phyloP scores from a whole-genome alignment of 2,888 invertebrate genomes.

The Dascillus cervinus region DNA sequence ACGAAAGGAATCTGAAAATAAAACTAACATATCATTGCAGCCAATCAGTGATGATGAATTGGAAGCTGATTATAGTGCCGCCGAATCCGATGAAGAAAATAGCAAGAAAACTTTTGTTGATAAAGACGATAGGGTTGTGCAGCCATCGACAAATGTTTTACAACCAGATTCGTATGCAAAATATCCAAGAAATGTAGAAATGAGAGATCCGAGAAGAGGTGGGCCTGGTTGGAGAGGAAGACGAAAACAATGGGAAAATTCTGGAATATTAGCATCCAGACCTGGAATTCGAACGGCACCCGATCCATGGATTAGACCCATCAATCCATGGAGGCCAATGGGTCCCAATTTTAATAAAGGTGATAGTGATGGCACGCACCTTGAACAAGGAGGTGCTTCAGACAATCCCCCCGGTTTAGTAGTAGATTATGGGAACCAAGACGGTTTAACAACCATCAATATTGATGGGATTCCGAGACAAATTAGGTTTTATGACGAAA shows the following conservation, averaged over 20 bases:
- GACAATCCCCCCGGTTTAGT: slow-evolving; percentile 20
- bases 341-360: slow-evolving; percentile 16
- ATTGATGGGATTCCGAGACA: slow-evolving; percentile 76
- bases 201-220: slow-evolving; percentile 15
- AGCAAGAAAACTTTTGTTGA: slow-evolving; percentile 25
- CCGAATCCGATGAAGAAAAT: slow-evolving; percentile 7
- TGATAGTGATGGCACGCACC: slow-evolving; percentile 5
- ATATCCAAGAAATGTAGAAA: slow-evolving; percentile 9
- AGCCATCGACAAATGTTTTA: slow-evolving; percentile 18
- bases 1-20: slow-evolving; percentile 57
- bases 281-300: slow-evolving; percentile 19
- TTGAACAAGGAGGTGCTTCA: slow-evolving; percentile 6
- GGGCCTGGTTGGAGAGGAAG: slow-evolving; percentile 13
- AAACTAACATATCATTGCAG: slow-evolving; percentile 30
- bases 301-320: slow-evolving; percentile 25
- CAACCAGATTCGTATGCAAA: slow-evolving; percentile 8
- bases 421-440: slow-evolving; percentile 52
- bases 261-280: slow-evolving; percentile 10
- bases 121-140: slow-evolving; percentile 47
- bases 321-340: slow-evolving; percentile 24
- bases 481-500: slow-evolving; percentile 79
- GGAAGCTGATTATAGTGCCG: slow-evolving; percentile 25
- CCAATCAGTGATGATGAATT: slow-evolving; percentile 41
- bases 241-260: slow-evolving; percentile 11
- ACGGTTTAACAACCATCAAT: slow-evolving; percentile 70